A percentile compares a stretch with the other conserved stretches of the same genome.
Conservation (phyloP, 2,113 vertebrate species). For the Raja brachyura region DNA sequence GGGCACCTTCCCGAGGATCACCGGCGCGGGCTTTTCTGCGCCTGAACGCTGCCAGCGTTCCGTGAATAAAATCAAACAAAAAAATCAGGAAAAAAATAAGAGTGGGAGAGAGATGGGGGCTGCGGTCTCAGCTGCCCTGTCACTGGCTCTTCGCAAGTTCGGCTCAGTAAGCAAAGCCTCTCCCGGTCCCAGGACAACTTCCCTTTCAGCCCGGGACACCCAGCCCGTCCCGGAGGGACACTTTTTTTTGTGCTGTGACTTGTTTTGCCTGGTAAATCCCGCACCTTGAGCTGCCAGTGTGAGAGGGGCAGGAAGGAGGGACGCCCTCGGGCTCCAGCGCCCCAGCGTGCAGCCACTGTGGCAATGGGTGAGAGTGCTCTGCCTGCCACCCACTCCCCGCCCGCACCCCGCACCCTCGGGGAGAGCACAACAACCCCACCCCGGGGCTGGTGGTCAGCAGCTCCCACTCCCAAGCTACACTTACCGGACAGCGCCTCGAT, state of each 20-base stretch:
- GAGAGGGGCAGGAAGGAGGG: not conserved
- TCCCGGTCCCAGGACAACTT: not conserved
- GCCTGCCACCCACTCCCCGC: not conserved
- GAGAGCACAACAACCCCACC: not conserved
- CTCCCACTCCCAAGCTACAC: not conserved
- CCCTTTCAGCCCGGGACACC: no score
- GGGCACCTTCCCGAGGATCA: conserved; percentile 64
- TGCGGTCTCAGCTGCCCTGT: conserved; percentile 50
- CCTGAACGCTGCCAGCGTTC: conserved; percentile 56
- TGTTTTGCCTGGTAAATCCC: conserved; percentile 42
- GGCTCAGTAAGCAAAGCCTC: not conserved
- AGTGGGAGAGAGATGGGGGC: conserved; percentile 59
- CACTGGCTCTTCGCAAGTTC: conserved; percentile 45
- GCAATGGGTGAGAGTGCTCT: not conserved
- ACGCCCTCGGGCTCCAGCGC: no score
- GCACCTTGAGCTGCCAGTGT: not conserved
- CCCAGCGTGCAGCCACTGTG: no score
- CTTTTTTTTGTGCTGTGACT: conserved; percentile 41
- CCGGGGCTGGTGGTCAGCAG: no score
- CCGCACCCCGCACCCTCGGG: not conserved
- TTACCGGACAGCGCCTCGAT: conserved; percentile 82
- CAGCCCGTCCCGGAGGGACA: not conserved
- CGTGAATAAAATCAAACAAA: conserved; percentile 87
- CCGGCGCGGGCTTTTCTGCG: conserved; percentile 55
- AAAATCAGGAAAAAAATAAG: conserved; percentile 89